phyloP scores from a whole-genome alignment of 2,113 vertebrate genomes.

The Phylloscopus whistleri region DNA sequence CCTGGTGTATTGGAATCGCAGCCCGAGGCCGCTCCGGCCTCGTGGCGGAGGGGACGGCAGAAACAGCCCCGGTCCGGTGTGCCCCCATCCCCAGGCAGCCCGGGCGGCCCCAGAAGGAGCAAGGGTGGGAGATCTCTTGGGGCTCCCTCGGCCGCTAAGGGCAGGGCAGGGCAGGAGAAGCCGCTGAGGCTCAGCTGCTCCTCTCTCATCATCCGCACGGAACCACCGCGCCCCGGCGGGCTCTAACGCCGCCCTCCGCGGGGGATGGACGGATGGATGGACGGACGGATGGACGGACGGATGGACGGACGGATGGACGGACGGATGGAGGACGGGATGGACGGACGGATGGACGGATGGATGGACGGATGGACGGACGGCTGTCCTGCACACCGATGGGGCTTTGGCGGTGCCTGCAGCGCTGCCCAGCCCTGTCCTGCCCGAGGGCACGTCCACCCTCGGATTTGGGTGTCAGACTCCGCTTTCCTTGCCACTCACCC shows the following conservation, averaged over 20 bases:
- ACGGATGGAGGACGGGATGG: no score
- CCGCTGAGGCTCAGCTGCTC: neutral
- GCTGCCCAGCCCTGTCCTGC: neutral
- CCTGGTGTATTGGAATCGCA: neutral
- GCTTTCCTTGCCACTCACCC: neutral
- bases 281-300: no score
- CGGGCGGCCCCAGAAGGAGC: neutral
- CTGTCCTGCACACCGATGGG: neutral
- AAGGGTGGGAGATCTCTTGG: neutral
- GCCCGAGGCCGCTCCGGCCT: neutral
- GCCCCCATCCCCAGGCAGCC: neutral
- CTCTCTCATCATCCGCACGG: neutral
- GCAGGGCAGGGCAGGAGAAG: neutral
- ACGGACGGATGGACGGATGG: neutral
- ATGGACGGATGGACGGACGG: neutral
- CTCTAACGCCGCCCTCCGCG: no score
- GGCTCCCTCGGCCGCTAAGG: neutral
- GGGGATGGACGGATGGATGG: no score
- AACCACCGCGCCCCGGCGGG: neutral
- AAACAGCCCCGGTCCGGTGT: neutral
- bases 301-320: no score
- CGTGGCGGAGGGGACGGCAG: neutral
- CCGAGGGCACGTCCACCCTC: neutral
- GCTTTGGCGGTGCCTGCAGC: neutral
- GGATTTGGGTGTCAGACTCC: neutral